These are phyloP conservation scores for Anguilla marmorata DNA, from an alignment of 2,797 vertebrate species.

Conservation along the genomic window DNA sequence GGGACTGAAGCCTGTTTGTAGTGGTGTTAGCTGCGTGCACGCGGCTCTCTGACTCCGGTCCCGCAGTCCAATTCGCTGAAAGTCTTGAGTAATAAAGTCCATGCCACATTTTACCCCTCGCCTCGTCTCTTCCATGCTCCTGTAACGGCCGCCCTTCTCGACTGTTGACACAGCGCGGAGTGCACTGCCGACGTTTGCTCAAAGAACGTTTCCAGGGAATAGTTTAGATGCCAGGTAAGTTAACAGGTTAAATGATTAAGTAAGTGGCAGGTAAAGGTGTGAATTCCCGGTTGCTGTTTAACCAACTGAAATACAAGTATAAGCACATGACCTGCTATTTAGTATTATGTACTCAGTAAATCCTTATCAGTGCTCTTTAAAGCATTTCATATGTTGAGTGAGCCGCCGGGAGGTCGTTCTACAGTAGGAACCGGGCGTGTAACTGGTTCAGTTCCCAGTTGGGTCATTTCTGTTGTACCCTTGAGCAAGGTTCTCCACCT, in stretches of 20 bases:
- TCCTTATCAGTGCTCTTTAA: not conserved
- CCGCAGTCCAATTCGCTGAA: slow-evolving; percentile 32
- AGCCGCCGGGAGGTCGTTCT: too few relatives aligned
- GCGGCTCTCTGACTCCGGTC: slow-evolving; percentile 19
- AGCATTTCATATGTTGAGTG: too few relatives aligned
- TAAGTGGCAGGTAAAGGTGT: not conserved
- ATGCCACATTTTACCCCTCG: slow-evolving; percentile 73
- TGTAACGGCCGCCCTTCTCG: not conserved
- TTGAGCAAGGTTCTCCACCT: too few relatives aligned
- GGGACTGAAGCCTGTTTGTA: slow-evolving; percentile 21
- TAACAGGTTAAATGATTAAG: not conserved
- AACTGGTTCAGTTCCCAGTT: too few relatives aligned
- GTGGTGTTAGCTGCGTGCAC: not conserved
- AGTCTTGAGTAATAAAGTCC: slow-evolving; percentile 72
- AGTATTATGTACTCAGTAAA: not conserved
- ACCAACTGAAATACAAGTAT: not conserved
- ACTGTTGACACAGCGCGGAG: not conserved
- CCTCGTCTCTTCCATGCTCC: not conserved
- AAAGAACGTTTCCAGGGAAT: not conserved
- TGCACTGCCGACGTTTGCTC: not conserved
- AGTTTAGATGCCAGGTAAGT: not conserved
- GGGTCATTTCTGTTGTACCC: too few relatives aligned
- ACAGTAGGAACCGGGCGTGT: too few relatives aligned
- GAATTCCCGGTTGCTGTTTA: not conserved
- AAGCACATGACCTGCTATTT: not conserved